Percentiles rank a stretch among this genome's conserved stretches.
phyloP scores from a whole-genome alignment of 2,113 vertebrate genomes.

The Perognathus longimembris region DNA sequence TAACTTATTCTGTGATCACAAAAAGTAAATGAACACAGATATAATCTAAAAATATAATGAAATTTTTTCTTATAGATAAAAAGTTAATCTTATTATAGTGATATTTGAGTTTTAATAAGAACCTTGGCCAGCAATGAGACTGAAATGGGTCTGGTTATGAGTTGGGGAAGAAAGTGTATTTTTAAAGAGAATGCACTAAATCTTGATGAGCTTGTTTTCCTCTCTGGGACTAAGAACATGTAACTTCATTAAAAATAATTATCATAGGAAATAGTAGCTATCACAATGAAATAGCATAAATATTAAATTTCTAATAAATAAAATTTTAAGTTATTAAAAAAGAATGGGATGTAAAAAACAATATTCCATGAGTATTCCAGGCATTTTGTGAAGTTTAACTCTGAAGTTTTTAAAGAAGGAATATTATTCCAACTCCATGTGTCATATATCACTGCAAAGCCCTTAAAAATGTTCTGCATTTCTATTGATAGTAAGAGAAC shows the following conservation, averaged over 20 bases:
- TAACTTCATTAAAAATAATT: constrained; percentile 48
- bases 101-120: constrained; percentile 8
- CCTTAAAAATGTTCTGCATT: constrained; percentile 3
- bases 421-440: not conserved
- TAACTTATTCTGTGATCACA: constrained; percentile 19
- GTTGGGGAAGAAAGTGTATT: not conserved
- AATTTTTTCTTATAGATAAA: not conserved
- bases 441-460: not conserved
- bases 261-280: not conserved
- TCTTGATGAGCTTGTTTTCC: constrained; percentile 16
- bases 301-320: constrained; percentile 13
- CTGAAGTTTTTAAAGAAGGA: constrained; percentile 12
- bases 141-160: not conserved
- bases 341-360: not conserved
- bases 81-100: not conserved
- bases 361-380: not conserved
- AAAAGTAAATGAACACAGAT: not conserved
- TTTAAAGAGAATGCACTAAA: constrained; percentile 13
- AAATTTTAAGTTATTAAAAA: constrained; percentile 22
- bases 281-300: constrained; percentile 44
- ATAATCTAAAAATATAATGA: not conserved
- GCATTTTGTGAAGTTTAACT: not conserved
- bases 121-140: not conserved
- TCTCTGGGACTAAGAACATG: constrained; percentile 40
- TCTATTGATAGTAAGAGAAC: not conserved